Evolutionary conservation across 2,797 vertebrate species (phyloP), one percentile per base, ranked within the genome.

Genomic region (Gymnopithys bicolor): DNA sequence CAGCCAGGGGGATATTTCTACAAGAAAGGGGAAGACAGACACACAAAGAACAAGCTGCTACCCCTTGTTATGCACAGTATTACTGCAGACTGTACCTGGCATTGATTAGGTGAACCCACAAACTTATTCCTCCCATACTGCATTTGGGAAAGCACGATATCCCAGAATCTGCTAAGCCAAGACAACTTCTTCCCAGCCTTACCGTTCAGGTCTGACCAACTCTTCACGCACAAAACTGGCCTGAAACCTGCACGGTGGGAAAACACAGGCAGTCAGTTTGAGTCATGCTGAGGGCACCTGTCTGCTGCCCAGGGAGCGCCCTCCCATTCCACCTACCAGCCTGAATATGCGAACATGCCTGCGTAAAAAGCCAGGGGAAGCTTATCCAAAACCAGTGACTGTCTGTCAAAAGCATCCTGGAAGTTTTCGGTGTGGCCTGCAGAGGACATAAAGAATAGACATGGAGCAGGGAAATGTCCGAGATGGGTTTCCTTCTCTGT

Each of bases 311-410:
- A 10, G 3, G 22, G 8, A 10, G 30, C 0, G 1, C 49, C 63
- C 32, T 70, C 60, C 49, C 13, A 0, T 37, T 8, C 15, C 73
- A 93, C 98, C 88, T 98, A 99, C 99, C 99, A 99, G 98, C 99
- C 99, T 13, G 98, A 97, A 33, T 98, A 99, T 1, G 99, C 99
- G 74, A 99, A 99, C 46, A 99, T 98, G 64, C 99, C 99, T 7
- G 98, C 98, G 14, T 98, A 99, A 97, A 99, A 99, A 32, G 99
- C 99, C 93, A 99, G 92, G 2, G 99, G 99, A 41, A 99, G 66
- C 84, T 96, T 98, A n/a, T 98, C 98, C 95, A 98, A 58, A 19
- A 97, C 98, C 45, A 99, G 43, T 0, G 89, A 78, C 12, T 98
- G 98, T 0, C 97, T 80, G 79, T 98, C 97, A 79, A 99, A 99